These are phyloP conservation scores for Pampusana beccarii DNA, from an alignment of 2,113 vertebrate genomes.

Conservation along the genomic window DNA sequence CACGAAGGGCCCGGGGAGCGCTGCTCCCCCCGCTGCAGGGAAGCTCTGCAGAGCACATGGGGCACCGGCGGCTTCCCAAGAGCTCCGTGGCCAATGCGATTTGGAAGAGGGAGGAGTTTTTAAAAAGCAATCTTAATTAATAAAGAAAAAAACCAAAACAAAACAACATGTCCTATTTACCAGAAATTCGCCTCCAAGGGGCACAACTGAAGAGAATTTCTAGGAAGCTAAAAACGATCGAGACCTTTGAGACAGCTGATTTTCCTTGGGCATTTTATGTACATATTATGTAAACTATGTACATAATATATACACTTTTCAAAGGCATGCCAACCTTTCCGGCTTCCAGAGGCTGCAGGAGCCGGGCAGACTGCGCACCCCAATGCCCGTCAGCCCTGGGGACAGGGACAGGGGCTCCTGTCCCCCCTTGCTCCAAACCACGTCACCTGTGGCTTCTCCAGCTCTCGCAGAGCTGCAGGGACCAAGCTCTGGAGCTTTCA, in stretches of 20 bases:
- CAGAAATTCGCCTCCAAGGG: background rate
- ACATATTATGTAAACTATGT: no score
- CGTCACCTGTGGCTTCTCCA: background rate
- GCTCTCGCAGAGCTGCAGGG: background rate
- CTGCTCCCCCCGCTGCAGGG: fast-evolving
- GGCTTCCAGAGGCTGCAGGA: no score
- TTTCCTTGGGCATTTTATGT: background rate
- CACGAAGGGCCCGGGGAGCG: background rate
- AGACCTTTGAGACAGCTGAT: background rate
- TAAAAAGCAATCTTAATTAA: background rate
- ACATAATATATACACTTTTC: background rate
- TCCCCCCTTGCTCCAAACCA: background rate
- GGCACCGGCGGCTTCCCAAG: background rate
- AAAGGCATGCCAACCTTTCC: fast-evolving
- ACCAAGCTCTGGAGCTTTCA: background rate
- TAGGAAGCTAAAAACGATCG: background rate
- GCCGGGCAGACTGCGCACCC: background rate
- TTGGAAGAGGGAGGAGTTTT: background rate
- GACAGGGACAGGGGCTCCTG: no score
- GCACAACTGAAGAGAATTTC: background rate
- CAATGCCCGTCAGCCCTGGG: background rate
- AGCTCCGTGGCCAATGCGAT: background rate
- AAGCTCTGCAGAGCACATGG: fast-evolving
- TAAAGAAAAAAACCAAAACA: no score
- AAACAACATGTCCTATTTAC: background rate